These are phyloP conservation scores for Drosophila borealis DNA, from an alignment of 2,888 invertebrate genomes.

Conservation along the genomic window DNA sequence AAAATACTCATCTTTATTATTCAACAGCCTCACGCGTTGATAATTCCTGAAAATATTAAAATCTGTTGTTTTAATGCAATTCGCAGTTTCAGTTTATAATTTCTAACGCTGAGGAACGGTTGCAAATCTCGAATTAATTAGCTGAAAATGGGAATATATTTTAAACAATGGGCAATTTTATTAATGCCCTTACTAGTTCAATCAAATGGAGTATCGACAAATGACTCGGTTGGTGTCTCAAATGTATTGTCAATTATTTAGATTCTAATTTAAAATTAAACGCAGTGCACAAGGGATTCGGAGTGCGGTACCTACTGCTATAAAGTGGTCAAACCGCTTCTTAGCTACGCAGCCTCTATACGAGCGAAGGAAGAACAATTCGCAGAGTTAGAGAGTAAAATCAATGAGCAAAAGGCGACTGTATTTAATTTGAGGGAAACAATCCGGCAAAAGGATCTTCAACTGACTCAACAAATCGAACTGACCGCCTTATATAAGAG, in stretches of 20 bases:
- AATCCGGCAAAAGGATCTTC: neutral
- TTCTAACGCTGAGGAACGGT: too few relatives aligned
- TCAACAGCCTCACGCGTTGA: too few relatives aligned
- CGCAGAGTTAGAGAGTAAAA: neutral
- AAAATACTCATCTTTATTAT: too few relatives aligned
- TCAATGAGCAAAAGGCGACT: neutral
- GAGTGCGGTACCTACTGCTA: neutral
- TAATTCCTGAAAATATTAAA: too few relatives aligned
- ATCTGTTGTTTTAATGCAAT: too few relatives aligned
- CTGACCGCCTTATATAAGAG: neutral
- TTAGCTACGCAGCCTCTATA: neutral
- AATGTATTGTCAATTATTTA: neutral
- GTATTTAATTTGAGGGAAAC: neutral
- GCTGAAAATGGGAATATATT: too few relatives aligned
- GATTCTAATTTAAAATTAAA: neutral
- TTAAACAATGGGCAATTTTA: neutral
- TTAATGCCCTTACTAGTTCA: neutral
- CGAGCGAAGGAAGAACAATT: constrained; percentile 1
- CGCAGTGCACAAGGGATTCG: neutral
- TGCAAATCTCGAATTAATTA: too few relatives aligned
- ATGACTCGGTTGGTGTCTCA: constrained; percentile 5
- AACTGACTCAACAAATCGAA: neutral
- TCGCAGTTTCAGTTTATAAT: too few relatives aligned
- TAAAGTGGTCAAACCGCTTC: constrained; percentile 16
- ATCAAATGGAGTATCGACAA: neutral